Conservation (phyloP, 1,140 invertebrate genomes). For the Aphelenchoides besseyi region DNA sequence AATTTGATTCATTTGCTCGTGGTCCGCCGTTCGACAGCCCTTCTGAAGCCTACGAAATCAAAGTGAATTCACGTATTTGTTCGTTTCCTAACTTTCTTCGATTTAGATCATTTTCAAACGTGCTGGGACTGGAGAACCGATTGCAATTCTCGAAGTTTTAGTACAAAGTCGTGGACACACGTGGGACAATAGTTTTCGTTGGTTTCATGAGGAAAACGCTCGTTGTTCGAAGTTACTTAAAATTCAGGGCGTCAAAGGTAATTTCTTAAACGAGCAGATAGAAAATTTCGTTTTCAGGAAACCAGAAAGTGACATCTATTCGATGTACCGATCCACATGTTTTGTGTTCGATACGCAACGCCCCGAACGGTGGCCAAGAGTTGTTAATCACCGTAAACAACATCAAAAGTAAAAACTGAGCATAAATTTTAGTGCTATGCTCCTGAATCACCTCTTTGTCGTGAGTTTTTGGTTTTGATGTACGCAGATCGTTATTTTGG, state of each 20-base stretch:
- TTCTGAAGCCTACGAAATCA: constrained; percentile 25
- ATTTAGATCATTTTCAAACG: constrained; percentile 41
- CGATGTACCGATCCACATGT: constrained; percentile 44
- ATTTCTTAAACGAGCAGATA: constrained; percentile 3
- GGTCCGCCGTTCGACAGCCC: constrained; percentile 24
- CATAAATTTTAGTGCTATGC: constrained; percentile 38
- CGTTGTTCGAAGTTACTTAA: constrained; percentile 37
- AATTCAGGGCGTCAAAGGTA: constrained; percentile 30
- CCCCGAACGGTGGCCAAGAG: constrained; percentile 30
- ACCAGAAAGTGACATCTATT: constrained; percentile 28
- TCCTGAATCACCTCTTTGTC: constrained; percentile 23
- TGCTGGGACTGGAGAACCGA: constrained; percentile 37
- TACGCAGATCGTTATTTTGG: constrained; percentile 37
- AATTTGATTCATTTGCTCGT: constrained; percentile 33
- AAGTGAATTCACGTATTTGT: constrained; percentile 26
- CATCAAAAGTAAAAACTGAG: not conserved
- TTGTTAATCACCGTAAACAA: constrained; percentile 31
- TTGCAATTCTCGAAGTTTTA: constrained; percentile 41
- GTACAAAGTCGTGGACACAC: constrained; percentile 27
- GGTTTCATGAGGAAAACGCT: constrained; percentile 40
- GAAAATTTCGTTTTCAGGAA: constrained; percentile 34
- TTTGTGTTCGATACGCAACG: constrained; percentile 30
- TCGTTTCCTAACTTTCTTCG: constrained; percentile 10
- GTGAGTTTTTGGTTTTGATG: constrained; percentile 40
- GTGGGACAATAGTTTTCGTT: constrained; percentile 29